These are phyloP conservation scores for Porites rus DNA, from an alignment of 92 coral and sea anemone species.

Conservation along the genomic window DNA sequence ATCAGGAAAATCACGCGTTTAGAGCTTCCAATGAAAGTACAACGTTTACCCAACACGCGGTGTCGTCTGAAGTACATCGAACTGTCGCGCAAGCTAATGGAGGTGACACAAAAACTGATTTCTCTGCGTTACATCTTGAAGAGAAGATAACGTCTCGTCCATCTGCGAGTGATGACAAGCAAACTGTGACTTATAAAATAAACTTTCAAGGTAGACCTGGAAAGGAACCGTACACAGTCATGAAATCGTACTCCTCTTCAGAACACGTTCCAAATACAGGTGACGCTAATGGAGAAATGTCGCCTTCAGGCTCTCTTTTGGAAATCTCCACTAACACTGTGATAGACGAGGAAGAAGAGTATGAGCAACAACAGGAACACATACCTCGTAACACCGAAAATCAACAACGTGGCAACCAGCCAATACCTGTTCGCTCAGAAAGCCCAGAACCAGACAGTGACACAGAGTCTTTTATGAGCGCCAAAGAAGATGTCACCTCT, in stretches of 20 bases:
- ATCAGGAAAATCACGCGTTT: constrained; percentile 13
- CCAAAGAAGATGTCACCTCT: constrained; percentile 87
- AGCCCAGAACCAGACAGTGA: constrained; percentile 78
- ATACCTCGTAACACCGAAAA: no score
- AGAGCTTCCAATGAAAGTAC: constrained; percentile 46
- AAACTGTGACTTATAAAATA: constrained; percentile 36
- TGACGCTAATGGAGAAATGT: constrained; percentile 10
- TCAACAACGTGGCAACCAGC: not conserved
- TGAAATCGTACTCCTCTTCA: constrained; percentile 7
- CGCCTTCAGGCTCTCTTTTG: constrained; percentile 49
- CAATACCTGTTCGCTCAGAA: constrained; percentile 17
- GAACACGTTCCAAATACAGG: constrained; percentile 10
- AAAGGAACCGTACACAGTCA: constrained; percentile 26
- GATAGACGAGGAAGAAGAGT: constrained; percentile 55
- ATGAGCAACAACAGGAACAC: constrained; percentile 32
- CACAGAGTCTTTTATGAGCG: constrained; percentile 86
- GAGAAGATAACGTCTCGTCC: constrained; percentile 16
- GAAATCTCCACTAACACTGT: constrained; percentile 42
- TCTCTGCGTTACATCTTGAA: constrained; percentile 31
- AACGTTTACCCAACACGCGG: constrained; percentile 11
- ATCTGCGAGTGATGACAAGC: constrained; percentile 12
- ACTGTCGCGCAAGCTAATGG: constrained; percentile 39
- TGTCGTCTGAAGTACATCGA: constrained; percentile 37
- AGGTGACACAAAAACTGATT: constrained; percentile 1
- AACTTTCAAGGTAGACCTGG: constrained; percentile 32